Base-by-base conservation (phyloP, 2,888 invertebrate genomes). In the Abrostola triplasia region DNA sequence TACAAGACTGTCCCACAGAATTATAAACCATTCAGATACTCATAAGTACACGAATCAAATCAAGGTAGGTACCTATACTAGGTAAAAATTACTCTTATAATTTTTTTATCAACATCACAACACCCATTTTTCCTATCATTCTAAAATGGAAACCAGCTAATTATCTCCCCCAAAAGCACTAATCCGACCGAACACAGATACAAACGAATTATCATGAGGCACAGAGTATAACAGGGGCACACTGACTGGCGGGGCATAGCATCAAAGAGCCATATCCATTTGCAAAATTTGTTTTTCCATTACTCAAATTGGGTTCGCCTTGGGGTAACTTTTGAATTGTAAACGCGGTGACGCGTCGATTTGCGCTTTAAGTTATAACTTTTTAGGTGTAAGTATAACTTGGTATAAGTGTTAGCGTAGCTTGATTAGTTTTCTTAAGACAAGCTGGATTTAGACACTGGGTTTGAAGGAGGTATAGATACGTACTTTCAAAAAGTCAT, bases 231-330 rank as follows among this genome's bases (percentile, higher is more conserved):
- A 63, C 64, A 72, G 63, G 41, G 64, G 51, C 44, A 24, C 24
- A 24, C 24, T 24, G 24, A 24, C 24, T 24, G 24, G 24, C 24
- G 24, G 24, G 58, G 55, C 47, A 64, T 73, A 73, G 67, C 75
- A 75, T 82, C 84, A 85, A 86, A 85, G 84, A 75, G 78, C 75
- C 66, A 69, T 75, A 77, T 81, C 79, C 81, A 81, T 81, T 83
- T 83, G 77, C 78, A 69, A 81, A 85, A 85, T 86, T 86, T 82
- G 84, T 83, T 84, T 84, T 85, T 84, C 86, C 86, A 86, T 85
- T 85, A 84, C 80, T 78, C 80, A 81, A 84, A 86, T 85, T 85
- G 84, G 79, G 76, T 77, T 75, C 69, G 70, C 61, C 65, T 57
- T 51, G 12, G 64, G 60, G 58, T 61, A 60, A 65, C 38, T 62